Conservation (phyloP, 2,888 invertebrate species). For the Cephalotes varians region DNA sequence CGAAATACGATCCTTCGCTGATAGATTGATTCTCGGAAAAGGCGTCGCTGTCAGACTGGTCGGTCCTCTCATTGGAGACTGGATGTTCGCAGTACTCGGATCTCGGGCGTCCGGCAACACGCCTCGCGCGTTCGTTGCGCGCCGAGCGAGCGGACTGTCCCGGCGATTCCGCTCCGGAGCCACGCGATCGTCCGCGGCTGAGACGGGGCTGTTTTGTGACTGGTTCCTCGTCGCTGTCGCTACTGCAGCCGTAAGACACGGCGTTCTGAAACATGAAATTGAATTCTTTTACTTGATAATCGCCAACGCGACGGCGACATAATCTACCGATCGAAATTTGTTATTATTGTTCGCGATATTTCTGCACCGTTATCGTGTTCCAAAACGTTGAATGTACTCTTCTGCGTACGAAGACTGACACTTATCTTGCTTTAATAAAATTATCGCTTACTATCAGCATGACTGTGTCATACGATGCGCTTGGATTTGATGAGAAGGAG, state of each 20-base stretch:
- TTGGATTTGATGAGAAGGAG: not conserved
- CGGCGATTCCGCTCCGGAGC: conserved; percentile 71
- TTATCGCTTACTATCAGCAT: conserved; percentile 45
- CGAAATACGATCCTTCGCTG: conserved; percentile 85
- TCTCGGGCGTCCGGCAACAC: conserved; percentile 59
- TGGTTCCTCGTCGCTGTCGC: conserved; percentile 92
- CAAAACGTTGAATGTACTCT: conserved; percentile 3
- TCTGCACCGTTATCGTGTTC: not conserved
- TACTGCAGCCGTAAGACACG: conserved; percentile 87
- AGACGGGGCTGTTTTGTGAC: conserved; percentile 91
- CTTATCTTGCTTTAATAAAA: conserved; percentile 50
- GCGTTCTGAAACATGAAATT: conserved; percentile 87
- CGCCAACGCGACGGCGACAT: not conserved
- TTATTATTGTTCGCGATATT: conserved; percentile 19
- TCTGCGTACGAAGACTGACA: not conserved
- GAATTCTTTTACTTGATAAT: conserved; percentile 57
- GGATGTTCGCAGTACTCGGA: conserved; percentile 65
- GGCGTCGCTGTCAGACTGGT: conserved; percentile 83
- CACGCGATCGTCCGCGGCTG: conserved; percentile 73
- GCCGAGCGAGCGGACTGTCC: conserved; percentile 70
- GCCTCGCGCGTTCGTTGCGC: conserved; percentile 60
- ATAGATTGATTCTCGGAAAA: conserved; percentile 81
- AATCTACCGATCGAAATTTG: not conserved
- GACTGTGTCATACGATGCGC: not conserved
- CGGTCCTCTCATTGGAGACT: conserved; percentile 61